Evolutionary conservation across 2,888 invertebrate species (phyloP).

Genomic region (Dascillus cervinus): DNA sequence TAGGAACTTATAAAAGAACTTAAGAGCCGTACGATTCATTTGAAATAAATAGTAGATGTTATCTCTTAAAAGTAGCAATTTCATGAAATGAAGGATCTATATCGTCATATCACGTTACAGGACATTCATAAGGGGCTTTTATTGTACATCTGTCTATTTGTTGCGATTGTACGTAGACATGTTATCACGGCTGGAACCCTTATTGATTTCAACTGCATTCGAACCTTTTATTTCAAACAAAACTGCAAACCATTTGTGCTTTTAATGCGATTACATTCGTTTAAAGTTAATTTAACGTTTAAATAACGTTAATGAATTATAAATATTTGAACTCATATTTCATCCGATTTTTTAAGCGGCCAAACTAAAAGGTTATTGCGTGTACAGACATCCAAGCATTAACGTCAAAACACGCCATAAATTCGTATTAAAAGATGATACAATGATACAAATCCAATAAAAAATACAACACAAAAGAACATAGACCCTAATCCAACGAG

Average conservation of each 20-base stretch:
- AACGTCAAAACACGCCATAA: conserved; percentile 39
- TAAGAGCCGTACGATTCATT: conserved; percentile 28
- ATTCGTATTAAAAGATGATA: conserved; percentile 37
- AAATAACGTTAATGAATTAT: conserved; percentile 9
- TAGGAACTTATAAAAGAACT: conserved; percentile 2
- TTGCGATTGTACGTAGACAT: conserved; percentile 9
- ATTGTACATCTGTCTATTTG: conserved; percentile 17
- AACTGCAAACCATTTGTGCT: no score
- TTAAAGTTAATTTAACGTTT: no score
- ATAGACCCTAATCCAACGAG: conserved; percentile 27
- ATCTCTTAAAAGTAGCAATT: conserved; percentile 37
- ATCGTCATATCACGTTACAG: conserved; percentile 25
- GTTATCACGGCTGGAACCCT: no score
- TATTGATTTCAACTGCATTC: no score
- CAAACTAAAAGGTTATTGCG: conserved; percentile 2
- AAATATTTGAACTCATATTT: conserved; percentile 7
- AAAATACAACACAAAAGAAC: conserved; percentile 31
- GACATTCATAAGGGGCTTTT: conserved; percentile 15
- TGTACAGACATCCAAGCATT: conserved; percentile 27
- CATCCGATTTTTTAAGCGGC: neutral
- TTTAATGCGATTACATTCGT: no score
- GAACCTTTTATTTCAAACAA: no score
- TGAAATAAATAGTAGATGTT: conserved; percentile 38
- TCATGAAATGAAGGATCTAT: conserved; percentile 28
- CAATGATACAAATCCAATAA: conserved; percentile 35